phyloP scores from a whole-genome alignment of 2,797 vertebrate species.

The Carcharodon carcharias region DNA sequence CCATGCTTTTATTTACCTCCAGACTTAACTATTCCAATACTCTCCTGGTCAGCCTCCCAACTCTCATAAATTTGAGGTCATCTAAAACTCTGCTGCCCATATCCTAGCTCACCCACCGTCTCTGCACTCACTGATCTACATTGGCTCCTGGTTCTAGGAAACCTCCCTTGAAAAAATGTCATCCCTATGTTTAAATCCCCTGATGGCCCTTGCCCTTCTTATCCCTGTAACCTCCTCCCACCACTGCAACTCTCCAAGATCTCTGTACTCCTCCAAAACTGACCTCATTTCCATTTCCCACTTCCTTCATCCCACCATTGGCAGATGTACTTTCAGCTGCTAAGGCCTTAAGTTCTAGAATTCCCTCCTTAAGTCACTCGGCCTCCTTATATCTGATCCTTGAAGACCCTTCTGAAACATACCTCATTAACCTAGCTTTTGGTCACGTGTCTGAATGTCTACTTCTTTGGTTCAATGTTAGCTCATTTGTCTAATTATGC shows the following conservation, averaged over 20 bases:
- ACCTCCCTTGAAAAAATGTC: not conserved
- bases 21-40: not conserved
- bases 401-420: not conserved
- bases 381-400: not conserved
- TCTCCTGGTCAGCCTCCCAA: not conserved
- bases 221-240: not conserved
- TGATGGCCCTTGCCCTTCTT: not conserved
- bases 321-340: not conserved
- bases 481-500: not conserved
- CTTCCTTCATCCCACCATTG: not conserved
- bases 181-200: not conserved
- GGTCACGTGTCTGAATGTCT: not conserved
- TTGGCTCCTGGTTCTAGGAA: not conserved
- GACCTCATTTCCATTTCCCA: not conserved
- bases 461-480: not conserved
- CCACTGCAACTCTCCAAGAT: not conserved
- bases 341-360: not conserved
- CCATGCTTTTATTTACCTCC: not conserved
- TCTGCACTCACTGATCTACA: not conserved
- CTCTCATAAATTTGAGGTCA: too few relatives aligned
- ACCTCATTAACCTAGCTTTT: not conserved
- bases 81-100: not conserved
- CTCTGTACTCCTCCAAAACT: not conserved
- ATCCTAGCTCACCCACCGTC: not conserved
- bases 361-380: not conserved